Percentiles rank a stretch among this genome's conserved stretches.
Evolutionary conservation across 2,113 vertebrate genomes (phyloP).

Genomic region (Plotosus lineatus): DNA sequence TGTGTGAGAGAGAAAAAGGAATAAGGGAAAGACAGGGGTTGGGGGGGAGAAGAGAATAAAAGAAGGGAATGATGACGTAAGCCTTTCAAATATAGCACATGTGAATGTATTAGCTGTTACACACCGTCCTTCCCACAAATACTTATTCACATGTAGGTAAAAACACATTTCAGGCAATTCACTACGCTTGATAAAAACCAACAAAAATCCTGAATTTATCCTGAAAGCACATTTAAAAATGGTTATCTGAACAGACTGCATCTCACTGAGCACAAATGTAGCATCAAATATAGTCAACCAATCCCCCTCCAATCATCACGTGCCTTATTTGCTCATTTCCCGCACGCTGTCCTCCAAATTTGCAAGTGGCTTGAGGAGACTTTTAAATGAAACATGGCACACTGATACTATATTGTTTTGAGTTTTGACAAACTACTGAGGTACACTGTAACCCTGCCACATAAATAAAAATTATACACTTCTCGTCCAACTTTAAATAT

Average conservation of each 20-base stretch:
- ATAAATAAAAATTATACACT: too few relatives aligned
- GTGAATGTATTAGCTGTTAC: conserved; percentile 13
- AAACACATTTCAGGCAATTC: background rate
- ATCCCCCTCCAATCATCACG: background rate
- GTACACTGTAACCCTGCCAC: too few relatives aligned
- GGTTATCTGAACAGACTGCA: background rate
- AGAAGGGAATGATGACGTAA: background rate
- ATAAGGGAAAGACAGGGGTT: background rate
- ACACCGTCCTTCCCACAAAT: background rate
- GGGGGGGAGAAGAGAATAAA: background rate
- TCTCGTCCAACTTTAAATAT: too few relatives aligned
- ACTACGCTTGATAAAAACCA: background rate
- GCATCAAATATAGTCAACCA: background rate
- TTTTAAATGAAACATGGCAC: conserved; percentile 44
- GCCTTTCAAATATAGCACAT: background rate
- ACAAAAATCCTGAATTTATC: conserved; percentile 13
- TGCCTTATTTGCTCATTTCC: background rate
- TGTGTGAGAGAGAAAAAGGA: background rate
- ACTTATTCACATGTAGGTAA: background rate
- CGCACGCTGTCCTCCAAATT: background rate
- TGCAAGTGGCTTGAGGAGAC: conserved; percentile 46
- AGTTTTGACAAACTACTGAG: conserved; percentile 16
- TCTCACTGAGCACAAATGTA: background rate
- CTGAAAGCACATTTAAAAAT: conserved; percentile 9
- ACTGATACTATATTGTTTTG: conserved; percentile 19